These are phyloP conservation scores for Cryptotermes secundus DNA, from an alignment of 1,140 invertebrate genomes.

Conservation along the genomic window DNA sequence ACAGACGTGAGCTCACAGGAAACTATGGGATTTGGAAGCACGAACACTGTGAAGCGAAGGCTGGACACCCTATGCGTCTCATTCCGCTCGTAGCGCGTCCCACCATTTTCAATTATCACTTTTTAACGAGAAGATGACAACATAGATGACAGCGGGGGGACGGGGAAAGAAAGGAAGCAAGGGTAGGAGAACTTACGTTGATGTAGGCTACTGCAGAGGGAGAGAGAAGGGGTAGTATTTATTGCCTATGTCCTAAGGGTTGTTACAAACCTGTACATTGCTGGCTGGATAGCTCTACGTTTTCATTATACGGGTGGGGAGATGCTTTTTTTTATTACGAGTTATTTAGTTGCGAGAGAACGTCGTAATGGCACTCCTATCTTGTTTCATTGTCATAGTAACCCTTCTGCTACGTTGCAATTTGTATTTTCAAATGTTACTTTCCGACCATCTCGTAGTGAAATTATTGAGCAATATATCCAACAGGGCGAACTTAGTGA, in stretches of 20 bases:
- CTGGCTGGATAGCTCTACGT: background rate
- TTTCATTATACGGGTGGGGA: background rate
- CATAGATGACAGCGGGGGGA: constrained; percentile 44
- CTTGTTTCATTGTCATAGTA: background rate
- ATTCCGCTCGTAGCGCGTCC: background rate
- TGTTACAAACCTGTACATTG: background rate
- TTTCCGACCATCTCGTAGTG: background rate
- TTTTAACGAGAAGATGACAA: constrained; percentile 45
- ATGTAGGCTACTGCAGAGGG: background rate
- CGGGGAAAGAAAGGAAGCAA: constrained; percentile 27
- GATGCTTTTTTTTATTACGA: background rate
- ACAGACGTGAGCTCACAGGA: no score
- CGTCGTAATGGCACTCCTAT: background rate
- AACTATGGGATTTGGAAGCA: background rate
- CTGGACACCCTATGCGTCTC: background rate
- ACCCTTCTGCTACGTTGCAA: background rate
- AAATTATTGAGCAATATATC: background rate
- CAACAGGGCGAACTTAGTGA: background rate
- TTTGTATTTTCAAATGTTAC: background rate
- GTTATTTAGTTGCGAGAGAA: background rate
- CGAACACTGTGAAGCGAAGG: background rate
- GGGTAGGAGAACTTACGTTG: constrained; percentile 25
- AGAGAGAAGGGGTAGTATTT: background rate
- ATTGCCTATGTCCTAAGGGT: constrained; percentile 18
- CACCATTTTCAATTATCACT: constrained; percentile 40